Evolutionary conservation across 2,113 vertebrate species (phyloP), one percentile per base, ranked within the genome.

Genomic region (Sander lucioperca): DNA sequence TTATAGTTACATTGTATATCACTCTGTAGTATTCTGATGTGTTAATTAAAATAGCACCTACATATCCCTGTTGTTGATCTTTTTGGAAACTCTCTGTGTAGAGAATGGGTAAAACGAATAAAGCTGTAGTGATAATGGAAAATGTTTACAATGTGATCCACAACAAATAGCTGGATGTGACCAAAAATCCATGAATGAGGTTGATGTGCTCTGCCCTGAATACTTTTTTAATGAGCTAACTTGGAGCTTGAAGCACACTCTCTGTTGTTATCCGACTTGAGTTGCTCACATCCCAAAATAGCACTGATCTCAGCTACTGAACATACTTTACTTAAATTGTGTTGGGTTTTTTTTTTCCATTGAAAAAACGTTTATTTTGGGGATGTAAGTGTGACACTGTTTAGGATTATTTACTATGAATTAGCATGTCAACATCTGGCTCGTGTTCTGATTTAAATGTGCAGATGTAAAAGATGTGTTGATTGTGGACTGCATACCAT

Each of bases 211-310:
- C 33, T 62, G n/a, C 13, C 48, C 47, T 68, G 47, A 36, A 33
- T 75, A 5, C 18, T 23, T 54, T 7, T 65, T 72, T 18, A 66
- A 8, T 73, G 67, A 58, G 45, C 21, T 62, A 25, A 58, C 68
- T 59, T 58, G 27, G 56, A 69, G 59, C 67, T 54, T 33, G 13
- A 58, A 58, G 62, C 56, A 36, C 25, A 51, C 14, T 61, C 64
- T 18, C 19, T 70, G 30, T 67, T 67, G 33, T 73, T 59, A 25
- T 74, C 19, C 6, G 56, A 13, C 63, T 65, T 51, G 18, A 61
- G 45, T 39, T 23, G 30, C 64, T 77, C 48, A 56, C 27, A 15
- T 80, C 50, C 21, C 15, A 48, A 74, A 65, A 77, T 59, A 79
- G 30, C 50, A 2, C 50, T 13, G 27, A 77, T 62, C 69, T 23